Evolutionary conservation across 2,797 vertebrate genomes (phyloP), one percentile per base, ranked within the genome.

Genomic region (Poecile montanus): DNA sequence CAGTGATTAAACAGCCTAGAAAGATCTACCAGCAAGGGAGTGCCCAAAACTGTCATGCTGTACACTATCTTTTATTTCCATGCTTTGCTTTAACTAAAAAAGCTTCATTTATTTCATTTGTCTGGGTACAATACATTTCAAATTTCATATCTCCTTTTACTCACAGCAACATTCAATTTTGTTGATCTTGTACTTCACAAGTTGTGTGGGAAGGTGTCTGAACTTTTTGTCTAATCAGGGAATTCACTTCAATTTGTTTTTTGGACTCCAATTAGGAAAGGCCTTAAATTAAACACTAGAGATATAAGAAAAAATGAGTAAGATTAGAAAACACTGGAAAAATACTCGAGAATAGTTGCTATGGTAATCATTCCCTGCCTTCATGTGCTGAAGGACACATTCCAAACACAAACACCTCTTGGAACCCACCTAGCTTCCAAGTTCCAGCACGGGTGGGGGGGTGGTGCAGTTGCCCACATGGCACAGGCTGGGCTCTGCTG

Each of bases 91-190:
- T 91, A 38, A 45, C 61, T 58, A 47, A 91, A 40, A 84, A 92
- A 16, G 45, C 40, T 88, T 90, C 20, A 82, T 95, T 92, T 89
- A 30, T 81, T 65, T 88, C 27, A 32, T 89, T 93, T 84, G 32
- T 84, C 27, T 57, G 47, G 66, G n/a, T 47, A 63, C 1, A 9
- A 91, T 51, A 38, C 38, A 68, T 54, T 88, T 90, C 32, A 75
- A 48, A 72, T 92, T 88, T 92, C 72, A 89, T 26, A 73, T 78
- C 58, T 89, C 42, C 30, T 93, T 89, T 86, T 92, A 85, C 36
- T 73, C 54, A 80, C 27, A 85, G 42, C 57, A 91, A 34, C 12
- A 34, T 73, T 91, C 48, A 85, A 27, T 93, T 61, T 54, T 91
- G 66, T 88, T 85, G 58, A 65, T 77, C 57, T 76, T 81, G 29